Evolutionary conservation across 2,113 vertebrate genomes (phyloP).

Genomic region (Seriola aureovittata): DNA sequence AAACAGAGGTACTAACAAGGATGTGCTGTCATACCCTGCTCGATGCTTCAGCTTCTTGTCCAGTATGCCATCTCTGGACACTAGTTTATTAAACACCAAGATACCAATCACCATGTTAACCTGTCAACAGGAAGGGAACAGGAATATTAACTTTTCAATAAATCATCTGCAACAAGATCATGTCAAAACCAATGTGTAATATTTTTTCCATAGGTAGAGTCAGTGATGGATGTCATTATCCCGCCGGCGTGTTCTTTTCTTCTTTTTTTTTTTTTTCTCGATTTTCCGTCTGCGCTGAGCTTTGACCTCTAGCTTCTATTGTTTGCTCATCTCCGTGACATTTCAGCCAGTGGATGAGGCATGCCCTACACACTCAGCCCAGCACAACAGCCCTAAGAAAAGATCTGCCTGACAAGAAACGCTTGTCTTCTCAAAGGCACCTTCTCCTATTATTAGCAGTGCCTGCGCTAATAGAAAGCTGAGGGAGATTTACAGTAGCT

Average conservation of each 20-base stretch:
- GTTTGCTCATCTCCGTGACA: slow-evolving; percentile 69
- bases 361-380: slow-evolving; percentile 51
- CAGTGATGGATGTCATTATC: slow-evolving; percentile 46
- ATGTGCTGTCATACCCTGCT: slow-evolving; percentile 93
- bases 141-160: slow-evolving; percentile 4
- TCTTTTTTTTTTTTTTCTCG: background rate
- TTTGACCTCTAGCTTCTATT: slow-evolving; percentile 67
- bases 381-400: slow-evolving; percentile 59
- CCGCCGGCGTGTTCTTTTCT: background rate
- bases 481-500: slow-evolving; percentile 17
- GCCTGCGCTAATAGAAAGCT: slow-evolving; percentile 18
- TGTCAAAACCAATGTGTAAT: slow-evolving; percentile 17
- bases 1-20: slow-evolving; percentile 77
- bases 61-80: slow-evolving; percentile 99
- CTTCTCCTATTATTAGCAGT: slow-evolving; percentile 67
- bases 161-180: background rate
- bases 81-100: slow-evolving; percentile 99
- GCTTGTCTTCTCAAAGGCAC: slow-evolving; percentile 71
- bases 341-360: slow-evolving; percentile 70
- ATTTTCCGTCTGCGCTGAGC: slow-evolving; percentile 35
- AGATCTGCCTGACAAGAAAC: slow-evolving; percentile 62
- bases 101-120: slow-evolving; percentile 99
- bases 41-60: slow-evolving; percentile 99
- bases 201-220: background rate
- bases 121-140: slow-evolving; percentile 81